Percentiles rank a stretch among this genome's conserved stretches.
Conservation (phyloP, 1,140 invertebrate species). For the Papilio dardanus region DNA sequence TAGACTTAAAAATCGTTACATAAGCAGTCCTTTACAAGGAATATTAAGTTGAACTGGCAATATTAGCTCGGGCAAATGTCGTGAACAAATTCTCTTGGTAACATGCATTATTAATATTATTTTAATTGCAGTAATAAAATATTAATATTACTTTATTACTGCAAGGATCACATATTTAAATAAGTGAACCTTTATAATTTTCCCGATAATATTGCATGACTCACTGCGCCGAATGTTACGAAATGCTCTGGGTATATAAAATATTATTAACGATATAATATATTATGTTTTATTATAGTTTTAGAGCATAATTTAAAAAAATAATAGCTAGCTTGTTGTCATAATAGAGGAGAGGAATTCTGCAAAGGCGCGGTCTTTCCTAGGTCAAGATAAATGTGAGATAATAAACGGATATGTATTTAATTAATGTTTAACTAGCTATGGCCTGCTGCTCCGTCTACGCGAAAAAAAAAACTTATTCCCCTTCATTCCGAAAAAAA, state of each 20-base stretch:
- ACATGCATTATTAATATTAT: too few species aligned
- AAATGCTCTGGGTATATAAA: slow-evolving; percentile 11
- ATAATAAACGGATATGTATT: neutral
- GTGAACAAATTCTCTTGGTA: too few species aligned
- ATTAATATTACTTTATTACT: too few species aligned
- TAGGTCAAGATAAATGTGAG: slow-evolving; percentile 27
- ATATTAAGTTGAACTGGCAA: too few species aligned
- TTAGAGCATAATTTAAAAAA: neutral
- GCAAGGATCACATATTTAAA: neutral
- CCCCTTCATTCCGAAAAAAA: too few species aligned
- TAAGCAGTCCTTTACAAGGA: too few species aligned
- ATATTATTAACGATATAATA: neutral
- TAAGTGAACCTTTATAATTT: neutral
- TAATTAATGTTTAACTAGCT: too few species aligned
- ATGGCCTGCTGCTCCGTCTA: too few species aligned
- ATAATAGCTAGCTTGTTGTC: neutral
- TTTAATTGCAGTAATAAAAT: too few species aligned
- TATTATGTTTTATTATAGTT: slow-evolving; percentile 22
- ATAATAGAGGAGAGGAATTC: slow-evolving; percentile 1
- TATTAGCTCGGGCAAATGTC: neutral
- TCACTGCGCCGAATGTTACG: slow-evolving; percentile 27
- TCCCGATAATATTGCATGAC: slow-evolving; percentile 16
- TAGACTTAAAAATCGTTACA: too few species aligned
- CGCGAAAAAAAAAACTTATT: too few species aligned
- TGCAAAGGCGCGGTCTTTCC: slow-evolving; percentile 7